phyloP scores from a whole-genome alignment of 2,888 invertebrate genomes.

The Limnephilus lunatus region DNA sequence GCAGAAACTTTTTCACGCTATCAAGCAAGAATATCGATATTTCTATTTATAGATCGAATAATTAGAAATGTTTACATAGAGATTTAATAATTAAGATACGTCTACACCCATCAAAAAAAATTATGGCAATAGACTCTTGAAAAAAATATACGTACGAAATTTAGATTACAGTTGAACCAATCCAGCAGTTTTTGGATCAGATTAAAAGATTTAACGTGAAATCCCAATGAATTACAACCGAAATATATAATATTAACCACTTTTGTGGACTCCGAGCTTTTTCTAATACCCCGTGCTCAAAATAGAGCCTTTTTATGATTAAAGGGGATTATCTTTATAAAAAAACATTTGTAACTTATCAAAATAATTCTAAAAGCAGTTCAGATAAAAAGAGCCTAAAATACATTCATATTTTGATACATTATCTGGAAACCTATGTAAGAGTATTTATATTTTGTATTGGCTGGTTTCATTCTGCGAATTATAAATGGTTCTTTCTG shows the following conservation, averaged over 20 bases:
- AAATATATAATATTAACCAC: too few species aligned
- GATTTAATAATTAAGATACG: background rate
- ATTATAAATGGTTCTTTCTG: too few species aligned
- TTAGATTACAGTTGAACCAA: background rate
- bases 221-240: too few species aligned
- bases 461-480: too few species aligned
- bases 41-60: background rate
- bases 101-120: background rate
- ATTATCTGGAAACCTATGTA: background rate
- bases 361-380: background rate
- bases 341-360: background rate
- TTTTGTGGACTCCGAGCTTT: background rate
- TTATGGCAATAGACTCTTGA: background rate
- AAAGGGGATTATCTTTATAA: background rate
- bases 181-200: background rate
- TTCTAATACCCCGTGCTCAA: background rate
- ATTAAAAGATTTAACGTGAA: background rate
- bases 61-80: background rate
- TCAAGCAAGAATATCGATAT: background rate
- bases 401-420: background rate
- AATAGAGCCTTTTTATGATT: background rate
- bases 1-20: background rate
- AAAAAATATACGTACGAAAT: background rate
- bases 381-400: background rate
- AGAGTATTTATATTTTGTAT: background rate